phyloP scores from a whole-genome alignment of 2,888 invertebrate species.

The Ypsolopha sequella region DNA sequence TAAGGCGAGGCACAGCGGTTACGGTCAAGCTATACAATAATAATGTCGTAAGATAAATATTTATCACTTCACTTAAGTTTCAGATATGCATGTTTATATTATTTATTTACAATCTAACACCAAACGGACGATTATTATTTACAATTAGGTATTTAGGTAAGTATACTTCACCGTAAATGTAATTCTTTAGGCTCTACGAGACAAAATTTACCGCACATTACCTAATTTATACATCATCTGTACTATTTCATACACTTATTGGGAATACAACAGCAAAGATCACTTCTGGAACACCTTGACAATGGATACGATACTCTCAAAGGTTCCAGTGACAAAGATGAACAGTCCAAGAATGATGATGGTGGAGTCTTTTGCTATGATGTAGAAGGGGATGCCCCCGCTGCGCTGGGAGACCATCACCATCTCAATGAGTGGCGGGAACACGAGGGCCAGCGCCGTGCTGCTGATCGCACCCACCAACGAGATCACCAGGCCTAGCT shows the following conservation, averaged over 20 bases:
- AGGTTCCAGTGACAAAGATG: slow-evolving; percentile 82
- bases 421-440: slow-evolving; percentile 90
- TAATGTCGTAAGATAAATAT: too few species aligned
- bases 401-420: slow-evolving; percentile 75
- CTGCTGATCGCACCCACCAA: slow-evolving; percentile 93
- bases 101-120: too few species aligned
- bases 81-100: too few species aligned
- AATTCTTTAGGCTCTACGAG: too few species aligned
- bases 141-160: too few species aligned
- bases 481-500: slow-evolving; percentile 89
- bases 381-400: slow-evolving; percentile 49
- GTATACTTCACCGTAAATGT: too few species aligned
- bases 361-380: slow-evolving; percentile 70
- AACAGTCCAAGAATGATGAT: slow-evolving; percentile 78
- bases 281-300: slow-evolving; percentile 46
- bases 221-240: too few species aligned
- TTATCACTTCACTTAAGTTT: too few species aligned
- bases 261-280: neutral
- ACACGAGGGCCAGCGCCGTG: slow-evolving; percentile 86
- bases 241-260: neutral
- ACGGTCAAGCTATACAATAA: too few species aligned
- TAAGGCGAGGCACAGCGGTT: too few species aligned
- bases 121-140: too few species aligned
- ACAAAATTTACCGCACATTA: too few species aligned
- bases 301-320: slow-evolving; percentile 77